Conservation (phyloP, 2,797 vertebrate species). For the Rhinella marina region DNA sequence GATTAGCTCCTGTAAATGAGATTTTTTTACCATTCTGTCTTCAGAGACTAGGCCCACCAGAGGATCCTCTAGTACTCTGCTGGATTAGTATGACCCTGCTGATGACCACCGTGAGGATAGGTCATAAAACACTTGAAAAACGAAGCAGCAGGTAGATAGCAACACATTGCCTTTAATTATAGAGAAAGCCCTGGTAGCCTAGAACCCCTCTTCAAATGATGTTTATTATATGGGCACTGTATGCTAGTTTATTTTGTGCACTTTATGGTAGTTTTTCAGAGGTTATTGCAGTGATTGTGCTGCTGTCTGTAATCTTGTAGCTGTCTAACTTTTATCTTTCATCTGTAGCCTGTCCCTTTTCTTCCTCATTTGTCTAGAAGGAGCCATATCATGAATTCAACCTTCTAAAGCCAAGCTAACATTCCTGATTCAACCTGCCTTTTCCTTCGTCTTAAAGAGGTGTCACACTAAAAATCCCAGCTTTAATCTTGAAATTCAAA, state of each 20-base stretch:
- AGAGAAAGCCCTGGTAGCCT: too few species aligned
- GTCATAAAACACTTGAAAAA: too few species aligned
- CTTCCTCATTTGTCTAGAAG: not conserved
- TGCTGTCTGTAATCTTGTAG: not conserved
- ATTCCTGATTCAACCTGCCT: conserved; percentile 54
- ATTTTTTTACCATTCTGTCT: too few species aligned
- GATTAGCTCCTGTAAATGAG: too few species aligned
- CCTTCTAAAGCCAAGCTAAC: not conserved
- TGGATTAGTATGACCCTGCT: too few species aligned
- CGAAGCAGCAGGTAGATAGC: too few species aligned
- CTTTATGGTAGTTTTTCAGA: too few species aligned
- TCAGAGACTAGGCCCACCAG: too few species aligned
- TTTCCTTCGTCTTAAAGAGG: conserved; percentile 39
- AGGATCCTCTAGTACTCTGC: too few species aligned
- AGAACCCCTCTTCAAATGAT: too few species aligned
- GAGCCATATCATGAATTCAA: not conserved
- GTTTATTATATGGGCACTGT: not conserved
- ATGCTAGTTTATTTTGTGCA: not conserved
- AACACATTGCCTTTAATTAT: too few species aligned
- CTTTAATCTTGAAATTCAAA: conserved; percentile 52
- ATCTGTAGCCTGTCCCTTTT: not conserved
- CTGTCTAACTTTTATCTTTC: not conserved
- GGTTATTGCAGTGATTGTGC: not conserved
- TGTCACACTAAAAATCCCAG: conserved; percentile 44
- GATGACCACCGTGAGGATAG: too few species aligned